phyloP scores from a whole-genome alignment of 2,888 invertebrate genomes.

The Meteorus cinctellus region DNA sequence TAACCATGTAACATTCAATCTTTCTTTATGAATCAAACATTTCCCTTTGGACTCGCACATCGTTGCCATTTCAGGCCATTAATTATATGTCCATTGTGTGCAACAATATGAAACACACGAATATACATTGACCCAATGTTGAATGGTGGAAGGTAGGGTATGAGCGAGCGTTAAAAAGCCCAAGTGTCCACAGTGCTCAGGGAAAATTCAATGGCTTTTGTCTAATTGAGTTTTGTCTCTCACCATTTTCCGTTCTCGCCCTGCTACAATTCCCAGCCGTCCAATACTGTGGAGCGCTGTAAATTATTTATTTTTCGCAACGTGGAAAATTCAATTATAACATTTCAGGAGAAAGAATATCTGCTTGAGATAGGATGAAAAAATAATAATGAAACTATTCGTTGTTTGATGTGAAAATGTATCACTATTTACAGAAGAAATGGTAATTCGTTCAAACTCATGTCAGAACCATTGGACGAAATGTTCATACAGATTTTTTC shows the following conservation, averaged over 20 bases:
- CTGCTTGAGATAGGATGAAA: background rate
- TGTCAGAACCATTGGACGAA: conserved; percentile 1
- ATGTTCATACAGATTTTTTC: background rate
- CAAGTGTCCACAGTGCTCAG: background rate
- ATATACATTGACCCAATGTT: background rate
- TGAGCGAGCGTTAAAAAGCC: background rate
- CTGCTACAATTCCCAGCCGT: background rate
- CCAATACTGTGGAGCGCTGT: background rate
- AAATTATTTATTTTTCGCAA: background rate
- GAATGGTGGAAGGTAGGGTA: background rate
- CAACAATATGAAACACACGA: conserved; percentile 25
- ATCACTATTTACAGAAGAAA: background rate
- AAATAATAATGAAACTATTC: background rate
- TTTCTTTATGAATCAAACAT: conserved; percentile 53
- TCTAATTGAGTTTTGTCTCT: conserved; percentile 9
- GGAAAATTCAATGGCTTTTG: conserved; percentile 18
- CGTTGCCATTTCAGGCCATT: conserved; percentile 38
- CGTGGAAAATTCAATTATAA: background rate
- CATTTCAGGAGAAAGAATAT: background rate
- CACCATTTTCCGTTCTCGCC: conserved; percentile 4
- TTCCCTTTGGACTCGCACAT: conserved; percentile 32
- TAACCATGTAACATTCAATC: conserved; percentile 48
- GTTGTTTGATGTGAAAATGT: background rate
- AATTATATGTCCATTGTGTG: conserved; percentile 38
- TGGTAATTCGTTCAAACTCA: background rate